Percentiles rank a stretch among this genome's conserved stretches.
These are phyloP conservation scores for Pyrgilauda ruficollis DNA, from an alignment of 2,113 vertebrate genomes.

Conservation along the genomic window DNA sequence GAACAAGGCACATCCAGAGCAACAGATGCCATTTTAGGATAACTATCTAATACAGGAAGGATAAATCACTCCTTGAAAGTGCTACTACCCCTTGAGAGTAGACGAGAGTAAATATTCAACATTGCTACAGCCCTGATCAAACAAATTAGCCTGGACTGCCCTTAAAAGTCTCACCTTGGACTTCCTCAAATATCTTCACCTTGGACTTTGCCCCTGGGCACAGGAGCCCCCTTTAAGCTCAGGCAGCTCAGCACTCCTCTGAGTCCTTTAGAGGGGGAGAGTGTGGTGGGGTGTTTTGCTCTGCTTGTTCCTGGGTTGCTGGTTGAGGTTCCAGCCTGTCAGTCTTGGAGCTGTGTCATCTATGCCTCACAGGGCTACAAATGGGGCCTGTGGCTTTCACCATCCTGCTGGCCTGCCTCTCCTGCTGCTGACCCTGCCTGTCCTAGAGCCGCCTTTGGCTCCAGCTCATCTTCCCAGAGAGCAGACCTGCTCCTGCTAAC, in stretches of 20 bases:
- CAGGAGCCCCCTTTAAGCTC: neutral
- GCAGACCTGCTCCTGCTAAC: neutral
- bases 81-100: neutral
- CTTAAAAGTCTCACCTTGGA: neutral
- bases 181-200: neutral
- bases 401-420: neutral
- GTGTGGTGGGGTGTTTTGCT: accelerated
- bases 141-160: neutral
- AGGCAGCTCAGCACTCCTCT: accelerated
- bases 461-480: too few relatives aligned
- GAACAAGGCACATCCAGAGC: neutral
- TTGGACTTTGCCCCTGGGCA: neutral
- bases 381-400: neutral
- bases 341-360: neutral
- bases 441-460: neutral
- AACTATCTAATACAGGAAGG: neutral
- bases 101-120: neutral
- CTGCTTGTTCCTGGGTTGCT: neutral
- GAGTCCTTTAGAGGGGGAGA: neutral
- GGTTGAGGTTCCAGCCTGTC: neutral
- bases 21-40: slow-evolving; percentile 28
- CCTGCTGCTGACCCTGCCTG: neutral
- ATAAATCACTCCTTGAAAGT: neutral
- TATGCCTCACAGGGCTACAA: neutral
- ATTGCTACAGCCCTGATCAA: neutral